phyloP scores from a whole-genome alignment of 2,113 vertebrate genomes.

The Alectura lathami region DNA sequence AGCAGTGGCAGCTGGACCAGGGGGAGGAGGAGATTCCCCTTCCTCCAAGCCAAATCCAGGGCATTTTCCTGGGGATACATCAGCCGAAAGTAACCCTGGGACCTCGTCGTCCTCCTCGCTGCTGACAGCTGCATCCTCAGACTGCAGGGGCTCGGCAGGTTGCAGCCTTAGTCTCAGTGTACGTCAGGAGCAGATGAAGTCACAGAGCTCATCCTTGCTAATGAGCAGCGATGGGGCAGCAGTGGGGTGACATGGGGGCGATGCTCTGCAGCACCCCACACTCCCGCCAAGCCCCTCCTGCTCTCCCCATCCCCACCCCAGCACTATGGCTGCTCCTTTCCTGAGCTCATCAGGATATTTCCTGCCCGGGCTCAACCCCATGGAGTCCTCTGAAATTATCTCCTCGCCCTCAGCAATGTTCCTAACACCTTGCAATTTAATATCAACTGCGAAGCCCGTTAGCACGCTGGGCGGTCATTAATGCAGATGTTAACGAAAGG shows the following conservation, averaged over 20 bases:
- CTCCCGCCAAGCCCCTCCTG: background rate
- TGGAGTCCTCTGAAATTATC: background rate
- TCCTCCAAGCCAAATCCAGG: background rate
- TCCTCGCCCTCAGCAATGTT: background rate
- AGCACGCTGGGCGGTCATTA: background rate
- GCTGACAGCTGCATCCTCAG: rapidly evolving
- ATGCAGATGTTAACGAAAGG: background rate
- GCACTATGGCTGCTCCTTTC: background rate
- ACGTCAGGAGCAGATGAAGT: background rate
- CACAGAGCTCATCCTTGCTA: background rate
- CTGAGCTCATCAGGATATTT: background rate
- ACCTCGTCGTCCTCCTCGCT: background rate
- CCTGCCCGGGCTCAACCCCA: background rate
- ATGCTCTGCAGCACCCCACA: background rate
- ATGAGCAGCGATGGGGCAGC: background rate
- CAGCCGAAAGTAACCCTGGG: background rate
- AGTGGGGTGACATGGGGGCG: background rate
- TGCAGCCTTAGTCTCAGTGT: background rate
- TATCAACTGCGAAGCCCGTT: background rate
- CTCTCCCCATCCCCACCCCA: background rate
- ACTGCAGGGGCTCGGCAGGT: background rate
- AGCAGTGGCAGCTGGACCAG: background rate
- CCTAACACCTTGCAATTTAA: background rate
- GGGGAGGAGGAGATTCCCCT: background rate
- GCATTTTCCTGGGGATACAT: background rate